Evolutionary conservation across 1,140 invertebrate genomes (phyloP).

Genomic region (Colletes latitarsis): DNA sequence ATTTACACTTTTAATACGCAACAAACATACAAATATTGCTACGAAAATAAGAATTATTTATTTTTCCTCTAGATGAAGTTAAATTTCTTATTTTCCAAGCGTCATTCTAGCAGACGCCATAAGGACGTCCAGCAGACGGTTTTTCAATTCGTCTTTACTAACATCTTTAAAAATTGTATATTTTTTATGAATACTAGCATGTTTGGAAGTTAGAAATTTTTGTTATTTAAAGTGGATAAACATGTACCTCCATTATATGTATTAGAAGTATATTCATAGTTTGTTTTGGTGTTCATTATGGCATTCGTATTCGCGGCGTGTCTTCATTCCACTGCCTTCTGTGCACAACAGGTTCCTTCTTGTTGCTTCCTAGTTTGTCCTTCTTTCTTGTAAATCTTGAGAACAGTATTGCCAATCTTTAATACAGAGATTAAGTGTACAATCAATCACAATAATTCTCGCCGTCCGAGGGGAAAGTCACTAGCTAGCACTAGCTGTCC

Average conservation of each 20-base stretch:
- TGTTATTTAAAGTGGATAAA: slow-evolving; percentile 11
- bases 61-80: neutral
- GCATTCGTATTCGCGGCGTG: slow-evolving; percentile 52
- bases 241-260: slow-evolving; percentile 52
- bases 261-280: slow-evolving; percentile 55
- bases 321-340: slow-evolving; percentile 52
- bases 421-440: slow-evolving; percentile 2
- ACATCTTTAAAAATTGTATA: slow-evolving; percentile 16
- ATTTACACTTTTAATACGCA: neutral
- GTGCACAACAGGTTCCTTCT: slow-evolving; percentile 62
- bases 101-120: slow-evolving; percentile 80
- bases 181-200: slow-evolving; percentile 6
- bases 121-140: slow-evolving; percentile 79
- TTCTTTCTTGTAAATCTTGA: slow-evolving; percentile 57
- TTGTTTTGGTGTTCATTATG: slow-evolving; percentile 66
- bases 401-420: slow-evolving; percentile 51
- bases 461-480: no score
- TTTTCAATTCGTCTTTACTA: slow-evolving; percentile 65
- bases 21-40: neutral
- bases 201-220: neutral
- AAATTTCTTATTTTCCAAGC: slow-evolving; percentile 54
- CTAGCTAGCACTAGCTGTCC: no score
- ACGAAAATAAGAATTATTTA: slow-evolving; percentile 19
- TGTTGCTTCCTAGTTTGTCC: slow-evolving; percentile 54
- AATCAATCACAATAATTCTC: neutral